These are phyloP conservation scores for Peribatodes rhomboidaria DNA, from an alignment of 2,888 invertebrate genomes.

Conservation along the genomic window DNA sequence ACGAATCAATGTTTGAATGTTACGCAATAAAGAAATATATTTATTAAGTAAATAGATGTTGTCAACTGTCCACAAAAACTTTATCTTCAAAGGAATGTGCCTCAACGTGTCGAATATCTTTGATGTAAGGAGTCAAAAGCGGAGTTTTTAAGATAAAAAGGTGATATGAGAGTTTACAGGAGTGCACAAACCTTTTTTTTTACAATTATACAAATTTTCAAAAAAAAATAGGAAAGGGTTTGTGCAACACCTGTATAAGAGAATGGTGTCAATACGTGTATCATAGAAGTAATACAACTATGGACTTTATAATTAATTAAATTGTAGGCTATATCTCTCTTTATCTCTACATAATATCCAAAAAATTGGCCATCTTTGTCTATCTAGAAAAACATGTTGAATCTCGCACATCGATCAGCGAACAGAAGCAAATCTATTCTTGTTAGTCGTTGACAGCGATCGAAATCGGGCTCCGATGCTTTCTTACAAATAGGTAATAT, in stretches of 20 bases:
- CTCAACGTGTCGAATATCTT: constrained; percentile 20
- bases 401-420: too few relatives aligned
- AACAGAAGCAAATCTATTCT: too few relatives aligned
- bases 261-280: constrained; percentile 16
- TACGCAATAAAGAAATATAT: not conserved
- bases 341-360: too few relatives aligned
- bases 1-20: not conserved
- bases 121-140: constrained; percentile 10
- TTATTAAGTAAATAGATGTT: constrained; percentile 14
- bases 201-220: not conserved
- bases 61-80: constrained; percentile 12
- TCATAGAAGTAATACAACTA: constrained; percentile 1
- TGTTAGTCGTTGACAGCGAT: too few relatives aligned
- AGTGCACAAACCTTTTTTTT: not conserved
- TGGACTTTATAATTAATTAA: too few relatives aligned
- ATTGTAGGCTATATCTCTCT: too few relatives aligned
- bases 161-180: not conserved
- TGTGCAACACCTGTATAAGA: constrained; percentile 2
- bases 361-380: too few relatives aligned
- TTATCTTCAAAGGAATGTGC: constrained; percentile 23
- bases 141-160: constrained; percentile 14
- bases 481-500: too few relatives aligned
- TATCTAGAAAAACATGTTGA: too few relatives aligned
- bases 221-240: not conserved
- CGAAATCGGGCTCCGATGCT: too few relatives aligned